Base-by-base conservation (phyloP, 2,113 vertebrate genomes). In the Camelus bactrianus region DNA sequence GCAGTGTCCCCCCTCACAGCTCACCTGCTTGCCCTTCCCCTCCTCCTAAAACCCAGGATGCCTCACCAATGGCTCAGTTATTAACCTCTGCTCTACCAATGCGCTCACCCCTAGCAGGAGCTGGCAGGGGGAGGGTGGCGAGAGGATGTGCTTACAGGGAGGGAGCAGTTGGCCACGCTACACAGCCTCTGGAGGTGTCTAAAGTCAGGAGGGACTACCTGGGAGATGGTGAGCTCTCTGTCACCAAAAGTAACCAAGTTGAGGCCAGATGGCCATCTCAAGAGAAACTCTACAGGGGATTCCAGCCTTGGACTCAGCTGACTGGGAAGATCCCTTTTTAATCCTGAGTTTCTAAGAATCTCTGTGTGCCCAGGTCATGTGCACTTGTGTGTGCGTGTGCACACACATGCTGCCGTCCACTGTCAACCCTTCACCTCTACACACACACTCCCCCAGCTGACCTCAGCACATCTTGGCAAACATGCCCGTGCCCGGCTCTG, bases 261-360 rank as follows among this genome's bases (percentile, higher is more conserved):
- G 80, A 82, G 46, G 67, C 42, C 83, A 70, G 65, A 76, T 38
- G 46, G 76, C n/a, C 48, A 86, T 73, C 90, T 86, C 93, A n/a
- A 30, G 81, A 35, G 56, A 79, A 94, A 91, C 32, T 82, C 70
- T 1, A 94, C 48, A 60, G 77, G 19, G 20, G 46, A 85, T 91
- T 64, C 54, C 91, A 94, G 86, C 32, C 52, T 64, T 52, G n/a
- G 42, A 87, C 32, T n/a, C 77, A 42, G 48, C 60, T 65, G 81
- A 84, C 67, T 64, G 46, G 73, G 77, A 95, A 95, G 75, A 89
- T 48, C 42, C 73, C 50, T 73, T 70, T 83, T 35, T 52, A 88
- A 73, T 67, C 58, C 62, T 16, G 69, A 91, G 62, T 97, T 95
- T 96, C 89, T 90, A 80, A 87, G 79, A 93, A 97, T 65, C 77